Base-by-base conservation (phyloP, 2,888 invertebrate species). In the Cryptocephalus primarius region DNA sequence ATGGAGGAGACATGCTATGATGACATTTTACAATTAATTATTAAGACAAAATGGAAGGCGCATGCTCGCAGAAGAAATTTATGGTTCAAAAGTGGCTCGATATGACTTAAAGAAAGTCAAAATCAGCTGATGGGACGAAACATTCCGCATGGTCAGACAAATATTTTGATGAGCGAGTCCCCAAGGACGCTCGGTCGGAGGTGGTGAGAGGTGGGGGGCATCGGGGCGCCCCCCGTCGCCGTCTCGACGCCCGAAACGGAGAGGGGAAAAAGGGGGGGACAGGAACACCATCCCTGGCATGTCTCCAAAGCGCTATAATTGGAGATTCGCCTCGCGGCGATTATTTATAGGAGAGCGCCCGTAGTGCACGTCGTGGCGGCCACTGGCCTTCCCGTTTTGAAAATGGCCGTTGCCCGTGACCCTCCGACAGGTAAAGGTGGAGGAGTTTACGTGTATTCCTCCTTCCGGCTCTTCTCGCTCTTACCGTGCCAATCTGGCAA, bases 301-400 rank as follows among this genome's bases (percentile, higher is more conserved):
- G 59, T 54, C 67, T 82, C 87, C 87, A 87, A 83, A 79, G 77
- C 80, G 78, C 86, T 87, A 87, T 85, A 87, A 85, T 87, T 85
- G 86, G 85, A 81, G 82, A 84, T 85, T 76, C 74, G 36, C 36
- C 36, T 36, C 9, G 14, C 11, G 31, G 11, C 38, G 34, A 22
- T 12, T 22, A 44, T 44, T 44, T 44, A 39, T 22, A 44, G 38
- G 31, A 14, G 8, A 10, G 39, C 39, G 40, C 39, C n/a, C 44
- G 22, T 22, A 22, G 22, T 22, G 22, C 22, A 22, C 22, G 22
- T 22, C 22, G 22, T 22, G 22, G 45, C 52, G 52, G 52, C 63
- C 63, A 61, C 64, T 59, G 59, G 57, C 65, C 58, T 53, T 53
- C 51, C 50, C 50, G 41, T 50, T 44, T 12, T 40, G 51, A 67